Percentiles rank a stretch among this genome's conserved stretches.
Conservation (phyloP, 2,113 vertebrate species). For the Tichodroma muraria region DNA sequence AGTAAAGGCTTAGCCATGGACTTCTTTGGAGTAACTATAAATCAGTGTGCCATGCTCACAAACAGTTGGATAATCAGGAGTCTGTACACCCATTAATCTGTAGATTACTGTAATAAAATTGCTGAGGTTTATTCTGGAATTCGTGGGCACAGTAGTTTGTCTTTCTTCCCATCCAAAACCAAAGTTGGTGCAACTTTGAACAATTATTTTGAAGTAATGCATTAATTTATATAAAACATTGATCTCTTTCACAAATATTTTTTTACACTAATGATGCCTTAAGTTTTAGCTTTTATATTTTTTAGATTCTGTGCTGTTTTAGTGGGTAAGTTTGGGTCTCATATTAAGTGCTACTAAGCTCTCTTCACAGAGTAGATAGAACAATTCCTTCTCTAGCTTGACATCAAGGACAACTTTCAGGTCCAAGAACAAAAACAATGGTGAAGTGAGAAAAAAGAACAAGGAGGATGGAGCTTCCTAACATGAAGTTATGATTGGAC, state of each 20-base stretch:
- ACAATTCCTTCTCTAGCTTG: no score
- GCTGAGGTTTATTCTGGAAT: background rate
- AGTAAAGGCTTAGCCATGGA: background rate
- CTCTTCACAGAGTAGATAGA: no score
- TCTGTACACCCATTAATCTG: background rate
- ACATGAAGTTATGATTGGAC: no score
- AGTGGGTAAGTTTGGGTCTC: no score
- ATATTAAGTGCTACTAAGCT: no score
- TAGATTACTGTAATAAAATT: background rate
- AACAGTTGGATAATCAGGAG: background rate
- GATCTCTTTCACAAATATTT: background rate
- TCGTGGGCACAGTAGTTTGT: background rate
- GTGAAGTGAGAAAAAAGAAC: no score
- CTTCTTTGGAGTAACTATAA: background rate
- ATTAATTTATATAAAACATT: background rate
- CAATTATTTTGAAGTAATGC: background rate
- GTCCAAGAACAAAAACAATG: no score
- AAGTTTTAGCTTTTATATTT: no score
- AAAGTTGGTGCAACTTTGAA: background rate
- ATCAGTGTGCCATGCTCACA: accelerated
- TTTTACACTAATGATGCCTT: no score
- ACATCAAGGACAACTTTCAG: no score
- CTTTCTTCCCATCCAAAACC: background rate
- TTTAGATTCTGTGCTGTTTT: no score
- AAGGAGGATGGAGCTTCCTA: no score